Percentiles rank a stretch among this genome's conserved stretches.
phyloP scores from a whole-genome alignment of 2,888 invertebrate genomes.

The Trilocha varians region DNA sequence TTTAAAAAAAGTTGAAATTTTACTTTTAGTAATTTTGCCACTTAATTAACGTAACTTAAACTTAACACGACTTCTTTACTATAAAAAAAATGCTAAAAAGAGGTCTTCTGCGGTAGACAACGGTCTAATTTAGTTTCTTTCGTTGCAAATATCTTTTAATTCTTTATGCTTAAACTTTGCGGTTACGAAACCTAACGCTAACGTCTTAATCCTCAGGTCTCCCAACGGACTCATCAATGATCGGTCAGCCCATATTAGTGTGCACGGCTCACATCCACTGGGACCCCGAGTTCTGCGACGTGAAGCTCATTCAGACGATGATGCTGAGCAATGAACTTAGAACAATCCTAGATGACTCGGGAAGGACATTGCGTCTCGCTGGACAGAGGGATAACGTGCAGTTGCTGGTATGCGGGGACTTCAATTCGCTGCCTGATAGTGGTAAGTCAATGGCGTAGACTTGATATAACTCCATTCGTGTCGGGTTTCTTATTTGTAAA shows the following conservation, averaged over 20 bases:
- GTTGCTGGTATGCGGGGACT: constrained; percentile 95
- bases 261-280: constrained; percentile 99
- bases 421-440: constrained; percentile 98
- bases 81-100: no score
- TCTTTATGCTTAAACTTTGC: neutral
- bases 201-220: constrained; percentile 58
- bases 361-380: constrained; percentile 81
- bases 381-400: constrained; percentile 89
- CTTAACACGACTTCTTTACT: no score
- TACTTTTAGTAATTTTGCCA: no score
- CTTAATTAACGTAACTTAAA: no score
- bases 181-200: neutral
- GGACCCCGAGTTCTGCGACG: constrained; percentile 99
- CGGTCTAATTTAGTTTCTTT: no score
- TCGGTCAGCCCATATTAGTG: constrained; percentile 90
- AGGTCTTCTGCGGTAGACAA: no score
- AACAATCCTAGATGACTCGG: constrained; percentile 88
- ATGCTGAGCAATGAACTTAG: constrained; percentile 97
- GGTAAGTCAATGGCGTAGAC: no score
- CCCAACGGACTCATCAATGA: constrained; percentile 82
- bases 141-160: neutral
- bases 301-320: constrained; percentile 99
- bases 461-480: no score
- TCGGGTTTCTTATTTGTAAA: no score
- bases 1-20: no score